A percentile compares a stretch with the other conserved stretches of the same genome.
Evolutionary conservation across 2,797 vertebrate genomes (phyloP).

Genomic region (Notamacropus eugenii): DNA sequence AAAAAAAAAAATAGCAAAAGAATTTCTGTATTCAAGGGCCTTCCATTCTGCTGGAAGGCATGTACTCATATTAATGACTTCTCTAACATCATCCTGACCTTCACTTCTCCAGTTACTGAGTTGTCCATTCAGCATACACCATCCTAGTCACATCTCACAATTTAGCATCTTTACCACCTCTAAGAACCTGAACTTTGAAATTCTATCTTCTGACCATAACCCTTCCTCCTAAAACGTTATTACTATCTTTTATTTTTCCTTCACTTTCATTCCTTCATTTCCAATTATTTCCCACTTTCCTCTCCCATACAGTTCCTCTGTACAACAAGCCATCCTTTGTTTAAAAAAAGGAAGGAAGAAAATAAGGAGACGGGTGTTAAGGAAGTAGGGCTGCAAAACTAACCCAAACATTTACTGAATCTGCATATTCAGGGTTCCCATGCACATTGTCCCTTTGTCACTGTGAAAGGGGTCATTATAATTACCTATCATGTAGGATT

Average conservation of each 20-base stretch:
- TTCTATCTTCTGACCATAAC: neutral
- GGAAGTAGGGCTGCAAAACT: neutral
- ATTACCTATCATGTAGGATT: neutral
- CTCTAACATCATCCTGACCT: neutral
- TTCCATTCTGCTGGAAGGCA: neutral
- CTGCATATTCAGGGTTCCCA: neutral
- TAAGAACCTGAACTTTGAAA: neutral
- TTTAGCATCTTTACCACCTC: neutral
- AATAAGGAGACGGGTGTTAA: neutral
- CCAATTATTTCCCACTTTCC: neutral
- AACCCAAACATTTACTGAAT: neutral
- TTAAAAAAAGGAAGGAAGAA: neutral
- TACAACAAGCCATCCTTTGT: neutral
- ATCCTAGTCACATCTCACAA: neutral
- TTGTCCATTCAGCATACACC: neutral
- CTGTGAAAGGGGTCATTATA: neutral
- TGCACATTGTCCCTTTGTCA: neutral
- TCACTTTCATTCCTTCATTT: neutral
- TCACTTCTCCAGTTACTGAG: neutral
- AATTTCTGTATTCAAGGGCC: neutral
- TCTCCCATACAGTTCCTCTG: neutral
- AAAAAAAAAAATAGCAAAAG: no score
- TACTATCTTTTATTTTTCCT: neutral
- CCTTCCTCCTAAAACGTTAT: neutral
- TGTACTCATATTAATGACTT: neutral